These are phyloP conservation scores for Oeneis ivallda DNA, from an alignment of 2,888 invertebrate genomes.

Conservation along the genomic window DNA sequence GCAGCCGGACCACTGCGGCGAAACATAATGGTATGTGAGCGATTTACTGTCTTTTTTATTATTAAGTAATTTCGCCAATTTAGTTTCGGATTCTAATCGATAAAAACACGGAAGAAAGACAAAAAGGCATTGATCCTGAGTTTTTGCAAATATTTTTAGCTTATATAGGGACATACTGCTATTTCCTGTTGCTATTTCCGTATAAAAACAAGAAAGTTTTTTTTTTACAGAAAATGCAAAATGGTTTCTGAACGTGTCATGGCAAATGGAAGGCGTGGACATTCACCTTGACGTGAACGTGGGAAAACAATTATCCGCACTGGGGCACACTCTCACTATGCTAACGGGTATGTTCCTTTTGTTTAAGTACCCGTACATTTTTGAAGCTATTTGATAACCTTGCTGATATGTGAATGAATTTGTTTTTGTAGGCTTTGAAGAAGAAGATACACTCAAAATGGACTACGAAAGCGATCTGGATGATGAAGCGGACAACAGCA, in stretches of 20 bases:
- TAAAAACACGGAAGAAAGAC: too few species aligned
- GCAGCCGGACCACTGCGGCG: conserved; percentile 94
- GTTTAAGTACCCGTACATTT: too few species aligned
- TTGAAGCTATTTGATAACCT: neutral
- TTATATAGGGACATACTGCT: too few species aligned
- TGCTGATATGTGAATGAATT: neutral
- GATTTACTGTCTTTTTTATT: too few species aligned
- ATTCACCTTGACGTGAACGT: conserved; percentile 97
- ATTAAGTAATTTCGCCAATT: too few species aligned
- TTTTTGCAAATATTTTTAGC: too few species aligned
- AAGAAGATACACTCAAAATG: conserved; percentile 87
- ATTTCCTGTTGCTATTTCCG: neutral
- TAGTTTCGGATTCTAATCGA: too few species aligned
- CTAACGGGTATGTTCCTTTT: conserved; percentile 84
- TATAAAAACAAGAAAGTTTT: neutral
- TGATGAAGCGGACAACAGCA: conserved; percentile 84
- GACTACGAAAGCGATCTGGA: conserved; percentile 90
- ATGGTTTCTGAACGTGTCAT: conserved; percentile 98
- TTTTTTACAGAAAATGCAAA: conserved; percentile 92
- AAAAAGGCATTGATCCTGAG: too few species aligned
- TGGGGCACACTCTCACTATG: conserved; percentile 97
- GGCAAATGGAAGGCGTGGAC: conserved; percentile 99
- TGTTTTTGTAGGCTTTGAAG: conserved; percentile 85
- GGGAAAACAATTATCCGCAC: conserved; percentile 95
- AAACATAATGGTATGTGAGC: conserved; percentile 85